Evolutionary conservation across 2,888 invertebrate species (phyloP).

Genomic region (Calameuta idolon): DNA sequence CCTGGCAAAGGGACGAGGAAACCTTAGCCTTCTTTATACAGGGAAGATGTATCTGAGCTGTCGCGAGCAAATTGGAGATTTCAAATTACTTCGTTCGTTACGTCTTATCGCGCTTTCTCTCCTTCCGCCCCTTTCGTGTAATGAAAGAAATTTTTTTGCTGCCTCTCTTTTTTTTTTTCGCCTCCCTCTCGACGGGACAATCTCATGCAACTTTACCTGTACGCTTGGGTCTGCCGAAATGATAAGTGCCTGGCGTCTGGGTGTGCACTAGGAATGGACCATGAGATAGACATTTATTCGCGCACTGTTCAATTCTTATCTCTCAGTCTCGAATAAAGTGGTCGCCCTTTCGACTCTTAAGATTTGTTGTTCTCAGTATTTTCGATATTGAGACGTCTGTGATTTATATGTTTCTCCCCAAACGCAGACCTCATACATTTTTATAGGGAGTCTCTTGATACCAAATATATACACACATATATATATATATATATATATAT

Average conservation of each 20-base stretch:
- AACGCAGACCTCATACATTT: background rate
- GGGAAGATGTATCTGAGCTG: conserved; percentile 1
- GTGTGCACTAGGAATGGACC: background rate
- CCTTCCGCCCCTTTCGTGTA: conserved; percentile 1
- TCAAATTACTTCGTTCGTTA: conserved; percentile 3
- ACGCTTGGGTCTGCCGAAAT: background rate
- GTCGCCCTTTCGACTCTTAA: background rate
- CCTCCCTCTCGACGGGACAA: background rate
- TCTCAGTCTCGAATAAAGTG: background rate
- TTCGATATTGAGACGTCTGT: background rate
- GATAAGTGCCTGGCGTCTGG: background rate
- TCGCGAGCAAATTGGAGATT: conserved; percentile 7
- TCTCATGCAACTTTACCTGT: background rate
- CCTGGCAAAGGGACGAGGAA: conserved; percentile 3
- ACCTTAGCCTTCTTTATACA: background rate
- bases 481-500: no score
- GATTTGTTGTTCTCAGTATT: background rate
- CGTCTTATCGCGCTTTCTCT: background rate
- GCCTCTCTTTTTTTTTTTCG: background rate
- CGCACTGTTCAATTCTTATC: background rate
- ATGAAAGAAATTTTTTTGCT: background rate
- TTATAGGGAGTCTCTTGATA: background rate
- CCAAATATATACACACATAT: background rate
- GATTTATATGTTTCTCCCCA: background rate
- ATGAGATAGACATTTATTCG: background rate